Evolutionary conservation across 2,113 vertebrate genomes (phyloP), one percentile per base, ranked within the genome.

Genomic region (Pangasianodon gigas): DNA sequence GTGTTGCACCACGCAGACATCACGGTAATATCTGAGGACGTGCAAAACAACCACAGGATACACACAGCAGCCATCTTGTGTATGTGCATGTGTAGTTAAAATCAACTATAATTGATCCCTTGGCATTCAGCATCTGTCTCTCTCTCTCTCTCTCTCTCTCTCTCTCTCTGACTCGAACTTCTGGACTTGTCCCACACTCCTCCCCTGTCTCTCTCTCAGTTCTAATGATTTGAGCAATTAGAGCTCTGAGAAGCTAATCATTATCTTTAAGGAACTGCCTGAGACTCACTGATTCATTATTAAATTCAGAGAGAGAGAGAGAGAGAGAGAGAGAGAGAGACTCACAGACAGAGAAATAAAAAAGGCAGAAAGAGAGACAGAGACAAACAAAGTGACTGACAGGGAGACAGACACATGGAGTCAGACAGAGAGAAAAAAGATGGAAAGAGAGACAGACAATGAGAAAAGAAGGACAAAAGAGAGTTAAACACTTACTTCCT

Each of bases 211-310:
- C 71, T 41, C 37, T 46, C 41, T 44, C 10, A 13, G 41, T 48
- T 75, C 74, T 77, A 46, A 29, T 77, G 74, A 77, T 77, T 46
- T 51, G 26, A 80, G 46, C 77, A 80, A 80, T 80, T 80, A 80
- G 77, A 80, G 26, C 77, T 80, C 77, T n/a, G 77, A 80, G 77
- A 46, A 80, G 77, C 77, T 80, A 51, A 80, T 80, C 77, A 52
- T 80, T 80, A 51, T 80, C 77, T 80, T 51, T 80, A 80, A 80
- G 77, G 77, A n/a, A 80, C 77, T 80, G 13, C 26, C 77, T 51
- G 77, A 80, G 77, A 80, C 46, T 80, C 77, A 51, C 46, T 79
- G 74, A 77, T 48, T 46, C 21, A 77, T 26, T 51, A 52, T 80
- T 80, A 51, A 48, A 51, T 51, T 51, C 13, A 48, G 46, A 79